Evolutionary conservation across 1,140 invertebrate species (phyloP), one percentile per base, ranked within the genome.

Genomic region (Leptoteleia sp.): DNA sequence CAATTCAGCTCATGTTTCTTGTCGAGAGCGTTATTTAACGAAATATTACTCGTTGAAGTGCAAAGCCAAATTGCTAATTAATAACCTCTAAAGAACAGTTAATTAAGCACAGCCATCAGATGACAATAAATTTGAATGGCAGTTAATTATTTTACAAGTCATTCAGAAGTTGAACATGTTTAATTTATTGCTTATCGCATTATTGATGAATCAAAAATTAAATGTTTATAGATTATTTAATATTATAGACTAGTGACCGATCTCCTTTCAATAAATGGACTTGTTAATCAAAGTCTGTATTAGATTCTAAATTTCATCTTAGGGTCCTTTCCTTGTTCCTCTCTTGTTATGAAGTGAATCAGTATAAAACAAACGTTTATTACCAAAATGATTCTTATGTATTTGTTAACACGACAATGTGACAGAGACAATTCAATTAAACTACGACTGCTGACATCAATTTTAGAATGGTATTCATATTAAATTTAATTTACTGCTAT

Each of bases 401-500:
- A 35, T 43, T 29, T 19, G 45, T 62, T 48, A 62, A 62, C 17
- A 43, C 27, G 47, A 50, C 33, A 16, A 50, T 57, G 13, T 57
- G 40, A 17, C 52, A 75, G 65, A 38, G 59, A 65, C 70, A 59
- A 75, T 50, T 65, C 61, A 75, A 75, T 75, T 75, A 75, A 50
- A 37, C 17, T 43, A 43, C 52, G 70, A 65, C 59, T 42, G 61
- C 7, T 59, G 61, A 52, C 61, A 52, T 42, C 59, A 4, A 73
- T 64, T 64, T 64, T 57, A 65, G 59, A 65, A 73, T 54, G 40
- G 42, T 64, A 64, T 73, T 73, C 70, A 57, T 64, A 73, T 73
- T 57, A 35, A 73, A 73, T 65, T 73, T 73, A 48, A 73, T 64
- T 73, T 64, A 72, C 47, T 62, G 57, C 57, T 40, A 72, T 64